Conservation (phyloP, 2,797 vertebrate species). For the Morelia viridis region DNA sequence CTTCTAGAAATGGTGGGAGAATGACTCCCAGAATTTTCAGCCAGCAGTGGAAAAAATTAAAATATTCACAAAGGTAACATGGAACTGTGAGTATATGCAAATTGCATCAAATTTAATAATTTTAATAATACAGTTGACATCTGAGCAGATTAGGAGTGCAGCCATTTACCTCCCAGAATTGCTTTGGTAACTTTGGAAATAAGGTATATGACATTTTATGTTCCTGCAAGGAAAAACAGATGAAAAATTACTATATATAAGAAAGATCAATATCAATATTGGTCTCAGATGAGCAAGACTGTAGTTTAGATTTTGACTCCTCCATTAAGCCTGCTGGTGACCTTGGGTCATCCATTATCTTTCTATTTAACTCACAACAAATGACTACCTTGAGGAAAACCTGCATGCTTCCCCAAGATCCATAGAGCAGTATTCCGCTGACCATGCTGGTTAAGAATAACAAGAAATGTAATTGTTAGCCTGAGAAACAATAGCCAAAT, state of each 20-base stretch:
- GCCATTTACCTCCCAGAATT: not conserved
- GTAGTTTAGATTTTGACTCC: not conserved
- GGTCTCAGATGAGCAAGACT: not conserved
- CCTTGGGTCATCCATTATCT: not conserved
- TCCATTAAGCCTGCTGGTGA: not conserved
- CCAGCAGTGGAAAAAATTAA: not conserved
- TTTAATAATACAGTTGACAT: not conserved
- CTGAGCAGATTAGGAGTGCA: not conserved
- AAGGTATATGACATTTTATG: not conserved
- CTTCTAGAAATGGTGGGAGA: not conserved
- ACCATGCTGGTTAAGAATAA: not conserved
- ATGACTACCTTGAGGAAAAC: not conserved
- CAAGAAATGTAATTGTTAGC: not conserved
- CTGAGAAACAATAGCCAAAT: not conserved
- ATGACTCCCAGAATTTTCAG: not conserved
- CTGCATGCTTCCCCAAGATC: not conserved
- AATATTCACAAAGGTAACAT: not conserved
- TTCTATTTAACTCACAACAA: not conserved
- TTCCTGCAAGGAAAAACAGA: not conserved
- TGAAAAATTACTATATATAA: not conserved
- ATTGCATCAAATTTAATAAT: not conserved
- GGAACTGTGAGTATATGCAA: not conserved
- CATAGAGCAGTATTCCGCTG: not conserved
- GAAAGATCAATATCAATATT: not conserved
- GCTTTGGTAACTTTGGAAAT: not conserved